Evolutionary conservation across 2,888 invertebrate genomes (phyloP), one percentile per base, ranked within the genome.

Genomic region (Pristionchus exspectatus): DNA sequence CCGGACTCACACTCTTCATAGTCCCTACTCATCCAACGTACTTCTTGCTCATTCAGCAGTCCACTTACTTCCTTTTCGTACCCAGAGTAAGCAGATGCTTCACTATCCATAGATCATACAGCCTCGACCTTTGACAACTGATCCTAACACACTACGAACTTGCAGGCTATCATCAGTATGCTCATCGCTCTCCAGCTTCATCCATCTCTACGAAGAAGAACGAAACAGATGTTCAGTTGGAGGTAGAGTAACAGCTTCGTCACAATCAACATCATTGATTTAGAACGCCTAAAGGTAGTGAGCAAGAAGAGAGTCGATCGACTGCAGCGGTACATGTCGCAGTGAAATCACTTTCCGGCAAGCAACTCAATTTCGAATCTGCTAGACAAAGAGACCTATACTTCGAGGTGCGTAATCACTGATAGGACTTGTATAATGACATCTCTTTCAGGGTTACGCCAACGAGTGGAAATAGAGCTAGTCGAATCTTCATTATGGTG

Each of bases 31-130:
- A 81, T 27, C 81, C 81, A 21, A 27, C 44, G 0, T 81, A 81
- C 27, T 81, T 81, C 27, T 44, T 81, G 50, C 54, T 81, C 1
- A 50, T 81, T 54, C 81, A 81, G 50, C 81, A 81, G 81, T 81
- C 50, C 0, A 50, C 50, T 0, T 81, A 81, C 54, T 81, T 81
- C 50, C 50, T 81, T 21, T 81, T 81, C 81, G 30, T 54, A 12
- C 81, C 81, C 10, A 81, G 81, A 12, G 81, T 81, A 54, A 81
- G 9, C 4, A 14, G 44, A 3, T 81, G 63, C n/a, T 63, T 63
- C 63, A n/a, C 10, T 63, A 24, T n/a, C 21, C 2, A 18, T 59
- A 59, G 59, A 59, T 59, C 59, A 16, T 21, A 74, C 14, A 14
- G 21, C 24, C 18, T 7, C 9, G 38, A n/a, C 50, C 24, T 9